phyloP scores from a whole-genome alignment of 2,888 invertebrate genomes.

The Mechanitis messenoides region DNA sequence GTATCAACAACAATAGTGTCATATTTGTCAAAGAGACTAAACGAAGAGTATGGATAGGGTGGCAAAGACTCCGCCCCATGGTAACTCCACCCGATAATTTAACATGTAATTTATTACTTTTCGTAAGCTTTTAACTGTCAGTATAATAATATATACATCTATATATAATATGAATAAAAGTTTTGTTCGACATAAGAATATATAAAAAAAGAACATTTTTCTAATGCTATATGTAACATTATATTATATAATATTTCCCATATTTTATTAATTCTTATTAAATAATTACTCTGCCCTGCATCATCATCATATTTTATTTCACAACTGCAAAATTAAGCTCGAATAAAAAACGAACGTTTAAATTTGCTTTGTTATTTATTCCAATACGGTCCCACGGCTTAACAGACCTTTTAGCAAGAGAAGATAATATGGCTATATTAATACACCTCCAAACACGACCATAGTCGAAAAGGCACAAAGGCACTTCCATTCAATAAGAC shows the following conservation, averaged over 20 bases:
- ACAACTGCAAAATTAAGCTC: neutral
- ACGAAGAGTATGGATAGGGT: conserved; percentile 21
- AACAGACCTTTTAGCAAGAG: conserved; percentile 39
- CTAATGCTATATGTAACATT: too few relatives aligned
- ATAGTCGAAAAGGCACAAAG: conserved; percentile 74
- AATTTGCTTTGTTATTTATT: conserved; percentile 26
- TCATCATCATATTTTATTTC: neutral
- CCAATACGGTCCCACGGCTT: conserved; percentile 51
- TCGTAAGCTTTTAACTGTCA: conserved; percentile 1
- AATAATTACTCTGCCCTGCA: too few relatives aligned
- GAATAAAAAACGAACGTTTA: conserved; percentile 19
- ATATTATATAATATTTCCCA: too few relatives aligned
- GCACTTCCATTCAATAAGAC: conserved; percentile 57
- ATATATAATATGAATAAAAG: too few relatives aligned
- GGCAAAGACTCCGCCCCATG: conserved; percentile 30
- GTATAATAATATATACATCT: neutral
- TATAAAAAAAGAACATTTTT: too few relatives aligned
- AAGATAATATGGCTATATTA: conserved; percentile 60
- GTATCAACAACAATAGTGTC: conserved; percentile 7
- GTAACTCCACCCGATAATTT: conserved; percentile 32
- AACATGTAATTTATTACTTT: conserved; percentile 22
- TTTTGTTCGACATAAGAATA: too few relatives aligned
- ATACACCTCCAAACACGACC: conserved; percentile 56
- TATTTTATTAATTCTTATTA: too few relatives aligned
- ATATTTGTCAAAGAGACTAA: conserved; percentile 11